A percentile compares a stretch with the other conserved stretches of the same genome.
Evolutionary conservation across 2,888 invertebrate genomes (phyloP).

Genomic region (Hirudinaria manillensis): DNA sequence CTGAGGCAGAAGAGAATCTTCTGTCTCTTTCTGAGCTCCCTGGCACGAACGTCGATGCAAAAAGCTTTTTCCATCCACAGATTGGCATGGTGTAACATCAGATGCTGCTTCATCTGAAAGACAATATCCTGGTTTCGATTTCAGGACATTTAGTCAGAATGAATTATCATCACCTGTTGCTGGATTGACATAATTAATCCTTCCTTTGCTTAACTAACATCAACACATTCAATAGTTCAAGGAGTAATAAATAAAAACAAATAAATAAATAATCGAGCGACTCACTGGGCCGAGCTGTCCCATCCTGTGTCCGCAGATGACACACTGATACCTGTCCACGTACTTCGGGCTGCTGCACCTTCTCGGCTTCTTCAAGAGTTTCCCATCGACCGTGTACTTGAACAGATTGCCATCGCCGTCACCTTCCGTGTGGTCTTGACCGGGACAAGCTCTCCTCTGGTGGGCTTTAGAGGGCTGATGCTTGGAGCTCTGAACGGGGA

Average conservation of each 20-base stretch:
- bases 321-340: constrained; percentile 11
- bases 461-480: neutral
- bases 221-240: neutral
- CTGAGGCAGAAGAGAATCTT: constrained; percentile 27
- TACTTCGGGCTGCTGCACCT: neutral
- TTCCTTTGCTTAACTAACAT: neutral
- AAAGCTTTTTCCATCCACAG: neutral
- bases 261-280: constrained; percentile 2
- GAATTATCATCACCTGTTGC: neutral
- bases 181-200: neutral
- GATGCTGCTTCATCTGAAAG: constrained; percentile 25
- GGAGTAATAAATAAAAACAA: neutral
- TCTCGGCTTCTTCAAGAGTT: constrained; percentile 4
- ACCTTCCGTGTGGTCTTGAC: too few species aligned
- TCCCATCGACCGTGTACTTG: constrained; percentile 27
- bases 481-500: neutral
- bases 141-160: neutral
- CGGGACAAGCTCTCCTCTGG: neutral
- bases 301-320: neutral
- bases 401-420: constrained; percentile 4
- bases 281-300: neutral
- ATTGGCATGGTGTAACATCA: neutral
- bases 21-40: constrained; percentile 32
- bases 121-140: neutral
- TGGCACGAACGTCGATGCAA: constrained; percentile 32